Base-by-base conservation (phyloP, 1,140 invertebrate genomes). In the Camponotus pennsylvanicus region DNA sequence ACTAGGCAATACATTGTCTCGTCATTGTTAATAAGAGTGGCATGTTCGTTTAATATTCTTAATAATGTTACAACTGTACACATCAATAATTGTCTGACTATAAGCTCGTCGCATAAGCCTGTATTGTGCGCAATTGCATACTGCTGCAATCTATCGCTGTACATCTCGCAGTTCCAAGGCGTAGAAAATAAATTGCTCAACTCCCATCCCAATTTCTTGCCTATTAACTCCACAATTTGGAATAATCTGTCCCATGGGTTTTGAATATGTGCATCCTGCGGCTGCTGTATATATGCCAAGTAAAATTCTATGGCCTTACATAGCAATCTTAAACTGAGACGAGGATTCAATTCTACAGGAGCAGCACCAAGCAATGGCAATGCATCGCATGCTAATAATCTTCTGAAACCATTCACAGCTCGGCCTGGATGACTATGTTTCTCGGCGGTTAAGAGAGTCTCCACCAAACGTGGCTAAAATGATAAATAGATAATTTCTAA, bases 211-310 rank as follows among this genome's bases (percentile, higher is more conserved):
- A 98, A 94, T 92, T 98, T 97, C 88, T 96, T 96, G 0, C 97
- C 97, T 67, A 97, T 96, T 69, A 97, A 94, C 93, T 97, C 97
- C 4, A 98, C 94, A 27, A 98, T 96, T 86, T 96, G 96, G 93
- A 97, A 98, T 18, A 98, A 95, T 88, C 97, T 97, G 69, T 97
- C 96, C 98, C 98, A 98, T n/a, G 97, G 97, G 90, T 98, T 96
- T 77, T 96, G 94, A 42, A 97, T 97, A 91, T 97, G 96, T 91
- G 95, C 95, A 88, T 97, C 97, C 88, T 94, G 95, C 49, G 97
- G 96, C 90, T 96, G 95, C 92, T 96, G 95, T 59, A 96, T 95
- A 90, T 96, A 96, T n/a, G 96, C 95, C 83, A 96, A 95, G 87
- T 96, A 96, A 92, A 96, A 96, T 93, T 96, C 96, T 55, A 96